These are phyloP conservation scores for Chalcosyrphus nemorum DNA, from an alignment of 2,888 invertebrate species.

Conservation along the genomic window DNA sequence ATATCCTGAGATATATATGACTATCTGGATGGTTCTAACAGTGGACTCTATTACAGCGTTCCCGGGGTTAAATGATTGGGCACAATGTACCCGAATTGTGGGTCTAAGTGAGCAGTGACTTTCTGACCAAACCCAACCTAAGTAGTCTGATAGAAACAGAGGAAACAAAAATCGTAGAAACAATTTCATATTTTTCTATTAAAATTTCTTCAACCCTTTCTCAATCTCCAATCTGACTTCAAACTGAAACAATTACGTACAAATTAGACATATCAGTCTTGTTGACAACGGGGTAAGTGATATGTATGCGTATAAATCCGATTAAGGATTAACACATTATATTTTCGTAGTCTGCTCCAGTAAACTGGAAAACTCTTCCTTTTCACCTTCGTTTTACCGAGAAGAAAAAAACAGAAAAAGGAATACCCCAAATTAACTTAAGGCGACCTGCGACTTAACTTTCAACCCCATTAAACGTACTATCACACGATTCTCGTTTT, in stretches of 20 bases:
- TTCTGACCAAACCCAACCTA: too few species aligned
- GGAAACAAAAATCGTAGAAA: background rate
- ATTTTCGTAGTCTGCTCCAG: background rate
- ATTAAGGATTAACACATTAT: slow-evolving; percentile 18
- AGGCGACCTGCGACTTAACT: slow-evolving; percentile 24
- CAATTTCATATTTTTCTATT: background rate
- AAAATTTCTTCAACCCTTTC: background rate
- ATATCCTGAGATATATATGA: too few species aligned
- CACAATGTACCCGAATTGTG: too few species aligned
- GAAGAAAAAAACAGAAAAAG: background rate
- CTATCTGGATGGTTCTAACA: too few species aligned
- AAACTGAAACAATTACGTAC: background rate
- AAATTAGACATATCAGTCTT: background rate
- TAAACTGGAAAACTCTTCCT: slow-evolving; percentile 1
- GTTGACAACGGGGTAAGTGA: slow-evolving; percentile 1
- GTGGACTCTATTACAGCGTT: too few species aligned
- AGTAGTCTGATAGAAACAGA: too few species aligned
- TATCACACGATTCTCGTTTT: slow-evolving; percentile 11
- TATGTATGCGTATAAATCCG: background rate
- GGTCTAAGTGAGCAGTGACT: too few species aligned
- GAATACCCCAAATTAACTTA: slow-evolving; percentile 8
- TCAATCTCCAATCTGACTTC: too few species aligned
- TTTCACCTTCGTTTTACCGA: background rate
- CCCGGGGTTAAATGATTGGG: too few species aligned
- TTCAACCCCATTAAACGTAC: slow-evolving; percentile 32